phyloP scores from a whole-genome alignment of 2,797 vertebrate genomes.

The Furcifer pardalis region DNA sequence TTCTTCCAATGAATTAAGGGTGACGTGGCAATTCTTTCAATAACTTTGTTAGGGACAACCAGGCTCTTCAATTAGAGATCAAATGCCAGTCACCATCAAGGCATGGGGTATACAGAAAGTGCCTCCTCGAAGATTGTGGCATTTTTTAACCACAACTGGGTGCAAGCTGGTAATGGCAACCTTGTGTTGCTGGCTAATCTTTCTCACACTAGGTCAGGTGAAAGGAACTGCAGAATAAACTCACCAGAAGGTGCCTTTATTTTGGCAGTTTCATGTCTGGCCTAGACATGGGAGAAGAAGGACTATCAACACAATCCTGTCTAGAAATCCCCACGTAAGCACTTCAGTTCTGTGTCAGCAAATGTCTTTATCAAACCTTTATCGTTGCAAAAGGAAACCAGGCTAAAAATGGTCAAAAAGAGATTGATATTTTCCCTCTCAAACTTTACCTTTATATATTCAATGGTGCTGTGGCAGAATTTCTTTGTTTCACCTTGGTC shows the following conservation, averaged over 20 bases:
- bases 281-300: no score
- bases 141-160: no score
- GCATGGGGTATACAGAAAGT: no score
- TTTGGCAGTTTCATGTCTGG: no score
- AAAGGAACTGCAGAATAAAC: no score
- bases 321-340: slow-evolving; percentile 27
- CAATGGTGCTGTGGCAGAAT: slow-evolving; percentile 23
- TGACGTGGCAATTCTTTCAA: slow-evolving; percentile 20
- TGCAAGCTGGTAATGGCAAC: no score
- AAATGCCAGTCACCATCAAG: slow-evolving; percentile 8
- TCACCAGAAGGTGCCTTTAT: no score
- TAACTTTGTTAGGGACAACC: slow-evolving; percentile 5
- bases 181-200: no score
- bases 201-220: no score
- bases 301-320: not conserved
- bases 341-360: not conserved
- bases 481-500: not conserved
- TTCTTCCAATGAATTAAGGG: slow-evolving; percentile 55
- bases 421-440: slow-evolving; percentile 16
- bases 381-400: not conserved
- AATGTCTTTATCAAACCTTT: slow-evolving; percentile 17
- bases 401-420: not conserved
- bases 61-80: slow-evolving; percentile 32
- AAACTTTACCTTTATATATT: slow-evolving; percentile 25
- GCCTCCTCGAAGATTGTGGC: no score